These are phyloP conservation scores for Hozukius guyotensis DNA, from an alignment of 2,797 vertebrate genomes.

Conservation along the genomic window DNA sequence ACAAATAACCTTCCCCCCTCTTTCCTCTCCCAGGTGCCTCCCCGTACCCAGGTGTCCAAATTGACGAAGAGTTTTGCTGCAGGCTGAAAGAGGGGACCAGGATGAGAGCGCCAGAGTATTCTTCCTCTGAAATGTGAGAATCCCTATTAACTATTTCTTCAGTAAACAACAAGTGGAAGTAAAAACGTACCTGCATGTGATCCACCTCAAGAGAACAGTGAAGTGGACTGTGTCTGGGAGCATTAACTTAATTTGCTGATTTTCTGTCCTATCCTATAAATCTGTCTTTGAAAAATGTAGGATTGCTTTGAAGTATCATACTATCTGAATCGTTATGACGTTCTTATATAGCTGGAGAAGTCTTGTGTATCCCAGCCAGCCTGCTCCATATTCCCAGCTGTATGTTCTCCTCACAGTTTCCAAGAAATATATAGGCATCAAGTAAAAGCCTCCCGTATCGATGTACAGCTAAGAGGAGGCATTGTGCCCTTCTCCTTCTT, in stretches of 20 bases:
- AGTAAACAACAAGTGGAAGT: background rate
- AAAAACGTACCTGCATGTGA: background rate
- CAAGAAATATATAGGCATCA: slow-evolving; percentile 25
- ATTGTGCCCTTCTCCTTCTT: slow-evolving; percentile 46
- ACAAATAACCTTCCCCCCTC: background rate
- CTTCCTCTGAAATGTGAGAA: slow-evolving; percentile 93
- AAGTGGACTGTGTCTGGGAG: background rate
- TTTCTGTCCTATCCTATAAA: background rate
- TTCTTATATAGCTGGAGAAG: background rate
- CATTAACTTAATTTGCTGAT: background rate
- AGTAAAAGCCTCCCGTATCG: slow-evolving; percentile 30
- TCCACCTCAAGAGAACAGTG: background rate
- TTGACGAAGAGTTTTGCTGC: slow-evolving; percentile 95
- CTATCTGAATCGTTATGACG: background rate
- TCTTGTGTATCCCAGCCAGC: background rate
- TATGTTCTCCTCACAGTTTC: background rate
- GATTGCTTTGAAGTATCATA: background rate
- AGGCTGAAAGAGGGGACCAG: slow-evolving; percentile 93
- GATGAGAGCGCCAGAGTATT: slow-evolving; percentile 94
- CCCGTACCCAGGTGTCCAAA: slow-evolving; percentile 93
- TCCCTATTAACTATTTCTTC: background rate
- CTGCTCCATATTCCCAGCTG: background rate
- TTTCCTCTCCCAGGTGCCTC: slow-evolving; percentile 86
- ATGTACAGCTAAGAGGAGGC: slow-evolving; percentile 45
- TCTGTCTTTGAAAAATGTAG: background rate